Evolutionary conservation across 1,140 invertebrate species (phyloP).

Genomic region (Planococcus citri): DNA sequence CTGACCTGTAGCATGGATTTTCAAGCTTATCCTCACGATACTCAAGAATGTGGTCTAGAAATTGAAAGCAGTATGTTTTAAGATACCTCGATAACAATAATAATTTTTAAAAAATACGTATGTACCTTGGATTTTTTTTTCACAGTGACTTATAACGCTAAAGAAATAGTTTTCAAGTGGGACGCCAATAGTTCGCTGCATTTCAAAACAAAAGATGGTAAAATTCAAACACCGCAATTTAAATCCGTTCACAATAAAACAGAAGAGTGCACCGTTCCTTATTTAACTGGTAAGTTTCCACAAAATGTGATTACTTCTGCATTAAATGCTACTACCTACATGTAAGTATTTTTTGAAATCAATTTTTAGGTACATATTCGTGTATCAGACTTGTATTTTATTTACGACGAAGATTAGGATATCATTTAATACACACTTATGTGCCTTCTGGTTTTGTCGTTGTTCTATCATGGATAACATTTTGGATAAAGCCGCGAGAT

Average conservation of each 20-base stretch:
- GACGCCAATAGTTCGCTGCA: neutral
- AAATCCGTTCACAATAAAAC: neutral
- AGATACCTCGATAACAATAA: neutral
- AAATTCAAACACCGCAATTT: neutral
- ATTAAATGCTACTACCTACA: no score
- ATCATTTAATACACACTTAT: neutral
- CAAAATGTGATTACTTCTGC: no score
- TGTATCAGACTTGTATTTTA: neutral
- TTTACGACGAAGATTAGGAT: neutral
- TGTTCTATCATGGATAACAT: slow-evolving; percentile 4
- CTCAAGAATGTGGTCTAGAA: neutral
- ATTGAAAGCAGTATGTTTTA: slow-evolving; percentile 2
- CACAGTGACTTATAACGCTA: neutral
- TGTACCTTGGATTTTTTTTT: neutral
- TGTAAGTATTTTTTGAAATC: no score
- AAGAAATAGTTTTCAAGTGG: neutral
- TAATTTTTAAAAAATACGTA: neutral
- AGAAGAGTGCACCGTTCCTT: neutral
- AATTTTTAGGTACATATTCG: neutral
- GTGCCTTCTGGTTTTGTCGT: neutral
- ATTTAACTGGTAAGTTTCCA: neutral
- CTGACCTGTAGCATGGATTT: neutral
- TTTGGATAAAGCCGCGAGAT: slow-evolving; percentile 1
- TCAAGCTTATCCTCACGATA: neutral
- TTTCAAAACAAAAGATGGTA: neutral